Conservation (phyloP, 2,888 invertebrate genomes). For the Pollenia amentaria region DNA sequence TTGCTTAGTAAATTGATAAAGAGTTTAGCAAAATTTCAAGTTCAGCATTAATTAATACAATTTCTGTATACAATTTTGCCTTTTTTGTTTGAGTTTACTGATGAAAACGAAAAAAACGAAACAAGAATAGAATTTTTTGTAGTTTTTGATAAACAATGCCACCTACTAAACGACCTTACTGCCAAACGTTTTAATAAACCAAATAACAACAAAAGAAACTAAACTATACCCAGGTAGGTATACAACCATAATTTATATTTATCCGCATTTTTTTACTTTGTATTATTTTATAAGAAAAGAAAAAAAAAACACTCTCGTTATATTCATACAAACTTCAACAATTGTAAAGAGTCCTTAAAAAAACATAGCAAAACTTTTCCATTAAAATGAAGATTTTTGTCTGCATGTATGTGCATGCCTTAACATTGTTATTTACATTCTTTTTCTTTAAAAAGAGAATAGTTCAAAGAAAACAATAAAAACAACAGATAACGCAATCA, state of each 20-base stretch:
- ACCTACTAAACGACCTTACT: constrained; percentile 55
- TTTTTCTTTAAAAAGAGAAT: constrained; percentile 8
- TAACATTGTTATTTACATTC: constrained; percentile 11
- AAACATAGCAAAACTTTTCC: constrained; percentile 40
- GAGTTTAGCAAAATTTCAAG: constrained; percentile 57
- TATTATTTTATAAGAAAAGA: background rate
- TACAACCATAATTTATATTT: constrained; percentile 25
- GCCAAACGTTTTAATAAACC: constrained; percentile 17
- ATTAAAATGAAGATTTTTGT: constrained; percentile 60
- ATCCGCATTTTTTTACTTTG: constrained; percentile 34
- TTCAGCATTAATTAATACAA: constrained; percentile 69
- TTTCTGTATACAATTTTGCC: constrained; percentile 15
- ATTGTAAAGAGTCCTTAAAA: constrained; percentile 65
- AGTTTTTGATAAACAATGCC: constrained; percentile 16
- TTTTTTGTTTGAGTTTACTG: constrained; percentile 29
- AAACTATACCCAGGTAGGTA: background rate
- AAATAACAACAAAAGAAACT: constrained; percentile 11
- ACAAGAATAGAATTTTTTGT: constrained; percentile 29
- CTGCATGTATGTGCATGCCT: background rate
- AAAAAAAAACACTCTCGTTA: constrained; percentile 5
- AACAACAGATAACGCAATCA: constrained; percentile 46
- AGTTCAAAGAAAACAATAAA: constrained; percentile 37
- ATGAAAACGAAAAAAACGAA: constrained; percentile 16
- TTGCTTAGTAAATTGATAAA: constrained; percentile 15
- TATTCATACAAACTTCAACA: constrained; percentile 44